phyloP scores from a whole-genome alignment of 2,888 invertebrate species.

The Bugula neritina region DNA sequence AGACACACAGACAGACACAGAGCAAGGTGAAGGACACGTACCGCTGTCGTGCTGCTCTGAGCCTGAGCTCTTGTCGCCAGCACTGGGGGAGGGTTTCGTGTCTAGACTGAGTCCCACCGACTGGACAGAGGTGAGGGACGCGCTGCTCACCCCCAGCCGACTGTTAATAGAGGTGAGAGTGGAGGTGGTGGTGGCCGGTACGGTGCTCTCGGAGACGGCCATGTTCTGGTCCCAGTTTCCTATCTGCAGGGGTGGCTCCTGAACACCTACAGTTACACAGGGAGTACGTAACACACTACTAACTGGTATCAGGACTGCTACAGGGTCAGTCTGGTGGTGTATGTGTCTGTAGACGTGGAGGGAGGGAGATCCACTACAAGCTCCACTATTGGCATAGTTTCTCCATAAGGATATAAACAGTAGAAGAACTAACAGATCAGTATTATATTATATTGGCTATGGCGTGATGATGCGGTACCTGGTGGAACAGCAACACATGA shows the following conservation, averaged over 20 bases:
- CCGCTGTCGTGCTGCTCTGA: constrained; percentile 21
- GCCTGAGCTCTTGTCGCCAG: neutral
- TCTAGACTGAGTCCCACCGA: neutral
- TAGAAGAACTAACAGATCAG: too few species aligned
- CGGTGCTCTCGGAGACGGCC: neutral
- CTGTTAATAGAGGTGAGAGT: neutral
- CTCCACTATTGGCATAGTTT: too few species aligned
- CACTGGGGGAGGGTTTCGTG: neutral
- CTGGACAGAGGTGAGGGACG: neutral
- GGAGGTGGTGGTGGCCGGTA: neutral
- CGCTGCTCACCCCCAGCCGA: neutral
- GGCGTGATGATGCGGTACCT: too few species aligned
- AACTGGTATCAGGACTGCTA: too few species aligned
- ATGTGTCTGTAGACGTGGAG: too few species aligned
- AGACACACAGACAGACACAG: neutral
- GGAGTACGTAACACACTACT: too few species aligned
- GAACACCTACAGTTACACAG: neutral
- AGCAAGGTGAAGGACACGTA: neutral
- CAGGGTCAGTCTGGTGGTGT: too few species aligned
- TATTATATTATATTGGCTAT: too few species aligned
- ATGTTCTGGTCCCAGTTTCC: constrained; percentile 24
- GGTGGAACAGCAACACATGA: too few species aligned
- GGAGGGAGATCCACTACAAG: too few species aligned
- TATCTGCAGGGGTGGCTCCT: constrained; percentile 13
- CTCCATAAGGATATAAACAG: too few species aligned